phyloP scores from a whole-genome alignment of 2,797 vertebrate species.

The Hybognathus amarus region DNA sequence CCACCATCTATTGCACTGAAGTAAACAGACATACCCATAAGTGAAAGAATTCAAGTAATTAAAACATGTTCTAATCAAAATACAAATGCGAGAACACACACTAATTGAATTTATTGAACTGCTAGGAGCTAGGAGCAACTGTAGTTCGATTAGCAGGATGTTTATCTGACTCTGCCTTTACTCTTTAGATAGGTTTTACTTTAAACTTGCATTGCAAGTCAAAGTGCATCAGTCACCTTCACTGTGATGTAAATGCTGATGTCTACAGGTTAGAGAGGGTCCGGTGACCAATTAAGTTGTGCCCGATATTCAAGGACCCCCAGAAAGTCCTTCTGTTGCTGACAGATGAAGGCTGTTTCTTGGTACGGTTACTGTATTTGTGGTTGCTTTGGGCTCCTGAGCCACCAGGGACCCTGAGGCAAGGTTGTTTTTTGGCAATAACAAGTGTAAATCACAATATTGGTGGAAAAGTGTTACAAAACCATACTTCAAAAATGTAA shows the following conservation, averaged over 20 bases:
- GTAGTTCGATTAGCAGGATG: constrained; percentile 45
- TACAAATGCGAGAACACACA: constrained; percentile 41
- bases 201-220: constrained; percentile 26
- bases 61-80: constrained; percentile 54
- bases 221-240: constrained; percentile 35
- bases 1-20: constrained; percentile 52
- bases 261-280: constrained; percentile 28
- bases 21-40: constrained; percentile 58
- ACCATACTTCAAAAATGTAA: constrained; percentile 6
- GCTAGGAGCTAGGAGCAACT: constrained; percentile 29
- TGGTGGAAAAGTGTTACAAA: constrained; percentile 6
- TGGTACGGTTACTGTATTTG: constrained; percentile 3
- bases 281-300: constrained; percentile 25
- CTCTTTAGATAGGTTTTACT: constrained; percentile 18
- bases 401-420: not conserved
- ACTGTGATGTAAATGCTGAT: constrained; percentile 20
- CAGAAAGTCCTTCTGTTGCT: constrained; percentile 13
- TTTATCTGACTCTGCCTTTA: constrained; percentile 23
- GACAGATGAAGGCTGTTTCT: constrained; percentile 22
- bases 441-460: constrained; percentile 1
- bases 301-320: not conserved
- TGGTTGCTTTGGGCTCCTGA: not conserved
- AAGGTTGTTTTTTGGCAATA: constrained; percentile 19
- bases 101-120: constrained; percentile 54
- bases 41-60: constrained; percentile 53